A percentile compares a stretch with the other conserved stretches of the same genome.
These are phyloP conservation scores for Zophobas atratus DNA, from an alignment of 1,140 invertebrate genomes.

Conservation along the genomic window DNA sequence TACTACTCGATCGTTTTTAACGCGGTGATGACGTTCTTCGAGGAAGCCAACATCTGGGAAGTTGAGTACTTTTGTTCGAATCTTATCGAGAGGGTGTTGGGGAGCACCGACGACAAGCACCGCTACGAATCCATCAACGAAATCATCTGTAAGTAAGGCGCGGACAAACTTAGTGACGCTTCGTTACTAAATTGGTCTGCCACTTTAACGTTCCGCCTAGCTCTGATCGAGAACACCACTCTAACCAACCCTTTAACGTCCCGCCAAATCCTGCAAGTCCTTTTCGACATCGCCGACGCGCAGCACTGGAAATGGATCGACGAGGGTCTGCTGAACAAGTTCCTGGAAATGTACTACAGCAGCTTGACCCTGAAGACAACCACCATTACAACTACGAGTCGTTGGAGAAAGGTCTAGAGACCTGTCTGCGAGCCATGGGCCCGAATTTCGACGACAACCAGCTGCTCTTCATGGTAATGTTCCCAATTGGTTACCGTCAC, in stretches of 20 bases:
- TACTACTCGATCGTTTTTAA: slow-evolving; percentile 38
- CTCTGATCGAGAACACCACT: slow-evolving; percentile 12
- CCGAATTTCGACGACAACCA: slow-evolving; percentile 67
- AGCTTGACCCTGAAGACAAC: slow-evolving; percentile 63
- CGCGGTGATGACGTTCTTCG: slow-evolving; percentile 47
- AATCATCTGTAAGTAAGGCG: slow-evolving; percentile 5
- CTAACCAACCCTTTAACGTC: slow-evolving; percentile 12
- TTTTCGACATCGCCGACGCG: slow-evolving; percentile 69
- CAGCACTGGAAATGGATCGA: slow-evolving; percentile 70
- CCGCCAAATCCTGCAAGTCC: slow-evolving; percentile 64
- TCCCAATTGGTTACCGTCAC: neutral
- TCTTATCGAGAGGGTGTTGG: slow-evolving; percentile 41
- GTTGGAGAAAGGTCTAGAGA: slow-evolving; percentile 63
- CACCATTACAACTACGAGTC: slow-evolving; percentile 52
- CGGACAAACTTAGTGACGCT: neutral
- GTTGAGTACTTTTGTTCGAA: slow-evolving; percentile 47
- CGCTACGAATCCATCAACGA: neutral
- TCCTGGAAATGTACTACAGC: slow-evolving; percentile 69
- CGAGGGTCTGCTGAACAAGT: slow-evolving; percentile 66
- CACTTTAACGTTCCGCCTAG: neutral
- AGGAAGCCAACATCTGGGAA: slow-evolving; percentile 51
- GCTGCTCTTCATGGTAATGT: slow-evolving; percentile 65
- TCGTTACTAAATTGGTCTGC: too few relatives aligned
- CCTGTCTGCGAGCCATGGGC: slow-evolving; percentile 68
- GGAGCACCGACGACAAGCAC: slow-evolving; percentile 32